Evolutionary conservation across 2,888 invertebrate species (phyloP).

Genomic region (Bhutanitis thaidina): DNA sequence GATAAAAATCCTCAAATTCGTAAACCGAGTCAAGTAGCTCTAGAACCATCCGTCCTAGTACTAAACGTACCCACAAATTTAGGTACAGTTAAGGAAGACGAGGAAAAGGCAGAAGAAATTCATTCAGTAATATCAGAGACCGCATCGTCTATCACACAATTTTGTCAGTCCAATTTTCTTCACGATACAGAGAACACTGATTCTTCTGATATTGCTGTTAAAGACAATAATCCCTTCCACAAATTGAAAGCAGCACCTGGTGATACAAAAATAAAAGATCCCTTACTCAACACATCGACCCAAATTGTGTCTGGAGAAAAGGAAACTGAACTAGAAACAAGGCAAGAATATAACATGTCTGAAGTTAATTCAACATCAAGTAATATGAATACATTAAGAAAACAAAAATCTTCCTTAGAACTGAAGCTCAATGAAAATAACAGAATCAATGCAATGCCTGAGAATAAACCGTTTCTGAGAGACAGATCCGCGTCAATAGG

Average conservation of each 20-base stretch:
- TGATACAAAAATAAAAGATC: constrained; percentile 24
- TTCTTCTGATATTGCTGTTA: constrained; percentile 7
- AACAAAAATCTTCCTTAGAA: not conserved
- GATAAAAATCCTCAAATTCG: constrained; percentile 48
- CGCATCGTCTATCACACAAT: constrained; percentile 46
- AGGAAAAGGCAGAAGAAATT: constrained; percentile 54
- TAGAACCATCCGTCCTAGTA: constrained; percentile 53
- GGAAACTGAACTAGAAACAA: constrained; percentile 17
- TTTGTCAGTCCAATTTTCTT: constrained; percentile 32
- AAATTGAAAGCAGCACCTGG: constrained; percentile 23
- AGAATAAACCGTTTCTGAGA: constrained; percentile 68
- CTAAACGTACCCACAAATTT: constrained; percentile 55
- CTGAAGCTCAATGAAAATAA: constrained; percentile 22
- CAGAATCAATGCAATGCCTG: constrained; percentile 37
- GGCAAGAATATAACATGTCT: constrained; percentile 19
- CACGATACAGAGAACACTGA: constrained; percentile 13
- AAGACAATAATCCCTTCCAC: constrained; percentile 27
- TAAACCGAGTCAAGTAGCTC: constrained; percentile 38
- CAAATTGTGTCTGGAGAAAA: constrained; percentile 19
- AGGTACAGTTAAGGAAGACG: constrained; percentile 62
- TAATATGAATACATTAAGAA: constrained; percentile 26
- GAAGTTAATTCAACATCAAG: constrained; percentile 4
- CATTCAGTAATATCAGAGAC: constrained; percentile 48
- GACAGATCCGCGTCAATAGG: constrained; percentile 83
- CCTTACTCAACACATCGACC: constrained; percentile 23